These are phyloP conservation scores for Crematogaster levior DNA, from an alignment of 2,888 invertebrate species.

Conservation along the genomic window DNA sequence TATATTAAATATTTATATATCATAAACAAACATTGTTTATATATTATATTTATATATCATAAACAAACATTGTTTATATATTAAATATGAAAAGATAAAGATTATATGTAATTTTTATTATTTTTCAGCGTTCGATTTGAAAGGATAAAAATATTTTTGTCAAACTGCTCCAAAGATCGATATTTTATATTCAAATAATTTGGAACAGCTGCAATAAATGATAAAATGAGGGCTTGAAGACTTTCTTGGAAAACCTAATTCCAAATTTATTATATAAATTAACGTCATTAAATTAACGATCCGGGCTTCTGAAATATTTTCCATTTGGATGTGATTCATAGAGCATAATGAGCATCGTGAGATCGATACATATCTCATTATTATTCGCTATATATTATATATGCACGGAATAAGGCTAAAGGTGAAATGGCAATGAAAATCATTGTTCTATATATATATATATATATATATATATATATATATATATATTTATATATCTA, in stretches of 20 bases:
- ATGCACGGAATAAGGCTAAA: neutral
- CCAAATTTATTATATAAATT: neutral
- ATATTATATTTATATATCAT: too few species aligned
- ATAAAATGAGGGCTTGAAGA: neutral
- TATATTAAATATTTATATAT: too few species aligned
- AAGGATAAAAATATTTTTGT: neutral
- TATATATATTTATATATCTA: neutral
- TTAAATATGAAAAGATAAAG: neutral
- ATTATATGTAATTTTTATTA: neutral
- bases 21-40: too few species aligned
- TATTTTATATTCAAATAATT: neutral
- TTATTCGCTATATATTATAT: neutral
- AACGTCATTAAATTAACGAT: constrained; percentile 19
- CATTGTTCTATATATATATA: too few species aligned
- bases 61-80: neutral
- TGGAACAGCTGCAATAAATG: neutral
- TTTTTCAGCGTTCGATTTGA: neutral
- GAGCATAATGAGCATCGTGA: neutral
- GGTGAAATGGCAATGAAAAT: neutral
- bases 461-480: too few species aligned
- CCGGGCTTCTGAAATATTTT: neutral
- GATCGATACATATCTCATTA: neutral
- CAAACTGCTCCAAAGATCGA: neutral
- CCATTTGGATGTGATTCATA: constrained; percentile 11
- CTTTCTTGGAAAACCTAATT: neutral